Evolutionary conservation across 2,888 invertebrate genomes (phyloP).

Genomic region (Agrotis clavis): DNA sequence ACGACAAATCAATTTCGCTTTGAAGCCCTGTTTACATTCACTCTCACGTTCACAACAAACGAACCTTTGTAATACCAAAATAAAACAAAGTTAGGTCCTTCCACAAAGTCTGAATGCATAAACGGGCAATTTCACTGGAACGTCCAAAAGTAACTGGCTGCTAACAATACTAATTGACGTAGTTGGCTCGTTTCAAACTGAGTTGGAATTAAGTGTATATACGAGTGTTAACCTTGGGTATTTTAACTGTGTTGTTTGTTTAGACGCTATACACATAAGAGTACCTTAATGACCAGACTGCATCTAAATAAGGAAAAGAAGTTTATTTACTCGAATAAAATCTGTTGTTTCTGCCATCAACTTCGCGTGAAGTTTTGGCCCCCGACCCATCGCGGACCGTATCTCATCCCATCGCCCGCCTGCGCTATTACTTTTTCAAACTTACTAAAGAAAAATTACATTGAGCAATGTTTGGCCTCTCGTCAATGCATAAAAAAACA

Average conservation of each 20-base stretch:
- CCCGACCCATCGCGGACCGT: too few relatives aligned
- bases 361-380: too few relatives aligned
- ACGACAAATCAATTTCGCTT: slow-evolving; percentile 7
- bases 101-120: slow-evolving; percentile 21
- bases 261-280: slow-evolving; percentile 6
- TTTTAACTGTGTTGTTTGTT: slow-evolving; percentile 29
- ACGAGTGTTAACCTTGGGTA: slow-evolving; percentile 30
- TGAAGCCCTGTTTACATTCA: slow-evolving; percentile 13
- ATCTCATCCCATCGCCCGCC: too few relatives aligned
- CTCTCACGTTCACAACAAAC: slow-evolving; percentile 6
- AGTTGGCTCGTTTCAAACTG: slow-evolving; percentile 46
- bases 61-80: slow-evolving; percentile 14
- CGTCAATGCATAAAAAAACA: too few relatives aligned
- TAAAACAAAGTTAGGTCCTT: slow-evolving; percentile 29
- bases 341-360: too few relatives aligned
- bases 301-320: too few relatives aligned
- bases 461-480: too few relatives aligned
- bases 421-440: too few relatives aligned
- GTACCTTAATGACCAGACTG: neutral
- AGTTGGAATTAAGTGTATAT: slow-evolving; percentile 36
- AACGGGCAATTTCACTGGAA: slow-evolving; percentile 33
- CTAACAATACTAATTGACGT: slow-evolving; percentile 46
- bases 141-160: slow-evolving; percentile 42
- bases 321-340: neutral
- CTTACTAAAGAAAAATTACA: too few relatives aligned